Evolutionary conservation across 2,888 invertebrate genomes (phyloP).

Genomic region (Ophion slaviceki): DNA sequence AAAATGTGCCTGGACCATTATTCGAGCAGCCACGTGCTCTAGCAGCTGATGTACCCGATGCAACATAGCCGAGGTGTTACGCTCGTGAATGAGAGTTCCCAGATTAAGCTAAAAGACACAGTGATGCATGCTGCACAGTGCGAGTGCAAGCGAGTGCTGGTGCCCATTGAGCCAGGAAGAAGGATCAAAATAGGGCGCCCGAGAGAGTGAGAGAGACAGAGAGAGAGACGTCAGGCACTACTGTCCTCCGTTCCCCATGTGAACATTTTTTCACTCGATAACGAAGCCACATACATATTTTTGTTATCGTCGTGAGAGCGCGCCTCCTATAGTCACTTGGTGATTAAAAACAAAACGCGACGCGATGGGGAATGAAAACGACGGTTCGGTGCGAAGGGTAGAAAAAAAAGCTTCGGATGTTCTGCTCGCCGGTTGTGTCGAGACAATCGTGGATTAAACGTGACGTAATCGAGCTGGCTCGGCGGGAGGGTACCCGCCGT

Average conservation of each 20-base stretch:
- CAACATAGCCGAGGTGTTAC: too few relatives aligned
- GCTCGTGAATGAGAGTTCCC: neutral
- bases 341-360: slow-evolving; percentile 35
- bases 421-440: slow-evolving; percentile 47
- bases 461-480: slow-evolving; percentile 63
- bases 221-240: neutral
- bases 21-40: too few relatives aligned
- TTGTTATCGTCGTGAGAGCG: slow-evolving; percentile 55
- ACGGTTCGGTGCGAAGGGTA: neutral
- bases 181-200: neutral
- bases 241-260: slow-evolving; percentile 38
- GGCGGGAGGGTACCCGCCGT: slow-evolving; percentile 27
- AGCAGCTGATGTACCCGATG: too few relatives aligned
- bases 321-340: slow-evolving; percentile 7
- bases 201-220: slow-evolving; percentile 1
- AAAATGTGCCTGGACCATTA: too few relatives aligned
- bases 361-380: slow-evolving; percentile 29
- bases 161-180: too few relatives aligned
- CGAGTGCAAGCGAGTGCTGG: too few relatives aligned
- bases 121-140: neutral
- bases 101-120: neutral
- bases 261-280: slow-evolving; percentile 64
- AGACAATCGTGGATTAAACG: slow-evolving; percentile 65
- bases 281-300: slow-evolving; percentile 55
- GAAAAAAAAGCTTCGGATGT: slow-evolving; percentile 37